Base-by-base conservation (phyloP, 2,797 vertebrate species). In the Glyptemys insculpta region DNA sequence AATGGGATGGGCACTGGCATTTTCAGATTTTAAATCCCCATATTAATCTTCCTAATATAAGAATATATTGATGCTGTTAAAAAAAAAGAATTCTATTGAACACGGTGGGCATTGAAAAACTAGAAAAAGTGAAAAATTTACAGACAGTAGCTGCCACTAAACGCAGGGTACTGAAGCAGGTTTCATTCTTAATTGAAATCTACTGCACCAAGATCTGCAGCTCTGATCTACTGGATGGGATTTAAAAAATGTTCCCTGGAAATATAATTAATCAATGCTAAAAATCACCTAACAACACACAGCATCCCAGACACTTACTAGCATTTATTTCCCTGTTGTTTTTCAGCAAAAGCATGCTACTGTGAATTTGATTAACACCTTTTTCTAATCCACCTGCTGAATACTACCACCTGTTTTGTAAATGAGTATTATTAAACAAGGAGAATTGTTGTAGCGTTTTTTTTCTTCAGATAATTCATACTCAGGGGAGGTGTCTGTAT, bases 321-420 rank as follows among this genome's bases (percentile, higher is more conserved):
- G 49, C 23, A 88, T 90, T 86, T 81, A 88, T 90, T 86, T 81
- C 68, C 65, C 79, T 56, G 34, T 47, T 85, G 54, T n/a, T 88
- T 91, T 88, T 86, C 78, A 94, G 18, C 91, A 84, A 86, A 94
- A 93, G 53, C 78, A 57, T 59, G 41, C 34, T 80, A 50, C 25
- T 27, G 37, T 92, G 90, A 91, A 87, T 95, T 92, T 94, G 91
- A 92, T 94, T 83, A 87, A 80, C 53, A 79, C 78, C 85, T 92
- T 92, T 85, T 52, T 90, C 74, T 95, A 96, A 93, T 93, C 89
- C 93, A 47, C 92, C 84, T 86, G 34, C 83, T 97, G 50, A 90
- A 79, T 8, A 49, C 52, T 86, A 84, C 78, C 74, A 90, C 85
- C 72, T 97, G 79, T 91, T 96, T 94, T 94, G 85, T 91, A 88